phyloP scores from a whole-genome alignment of 2,888 invertebrate genomes.

The Microplitis manilae region DNA sequence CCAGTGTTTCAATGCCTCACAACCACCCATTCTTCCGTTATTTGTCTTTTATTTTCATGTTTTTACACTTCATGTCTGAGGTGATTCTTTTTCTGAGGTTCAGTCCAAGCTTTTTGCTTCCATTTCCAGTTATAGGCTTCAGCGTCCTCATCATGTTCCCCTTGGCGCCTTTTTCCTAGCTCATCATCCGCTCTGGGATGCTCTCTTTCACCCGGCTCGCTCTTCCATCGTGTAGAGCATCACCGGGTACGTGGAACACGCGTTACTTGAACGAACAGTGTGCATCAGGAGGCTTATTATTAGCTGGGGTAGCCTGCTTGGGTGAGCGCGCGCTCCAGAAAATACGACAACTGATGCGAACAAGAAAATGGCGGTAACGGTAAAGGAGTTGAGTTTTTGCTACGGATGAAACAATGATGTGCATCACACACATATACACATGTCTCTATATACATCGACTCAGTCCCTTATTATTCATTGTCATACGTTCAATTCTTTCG shows the following conservation, averaged over 20 bases:
- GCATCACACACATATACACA: not conserved
- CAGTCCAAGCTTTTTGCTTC: not conserved
- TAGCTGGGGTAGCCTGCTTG: slow-evolving; percentile 17
- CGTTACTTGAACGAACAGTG: slow-evolving; percentile 49
- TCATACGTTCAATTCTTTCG: not conserved
- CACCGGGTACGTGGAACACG: not conserved
- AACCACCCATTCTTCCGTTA: slow-evolving; percentile 31
- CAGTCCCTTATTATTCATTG: not conserved
- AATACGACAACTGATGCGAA: slow-evolving; percentile 37
- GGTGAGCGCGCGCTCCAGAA: slow-evolving; percentile 16
- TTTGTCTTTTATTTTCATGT: slow-evolving; percentile 17
- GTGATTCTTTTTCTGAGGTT: not conserved
- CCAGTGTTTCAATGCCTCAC: not conserved
- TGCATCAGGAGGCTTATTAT: slow-evolving; percentile 45
- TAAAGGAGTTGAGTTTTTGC: not conserved
- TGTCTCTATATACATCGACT: not conserved
- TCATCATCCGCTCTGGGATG: slow-evolving; percentile 37
- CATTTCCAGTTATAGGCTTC: slow-evolving; percentile 18
- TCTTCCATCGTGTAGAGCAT: slow-evolving; percentile 42
- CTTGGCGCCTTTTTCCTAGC: slow-evolving; percentile 16
- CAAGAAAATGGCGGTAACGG: slow-evolving; percentile 32
- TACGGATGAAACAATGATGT: slow-evolving; percentile 36
- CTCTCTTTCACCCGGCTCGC: slow-evolving; percentile 40
- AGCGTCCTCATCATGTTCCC: slow-evolving; percentile 8
- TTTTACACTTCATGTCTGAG: slow-evolving; percentile 9